Conservation (phyloP, 1,140 invertebrate species). For the Sinonovacula constricta region DNA sequence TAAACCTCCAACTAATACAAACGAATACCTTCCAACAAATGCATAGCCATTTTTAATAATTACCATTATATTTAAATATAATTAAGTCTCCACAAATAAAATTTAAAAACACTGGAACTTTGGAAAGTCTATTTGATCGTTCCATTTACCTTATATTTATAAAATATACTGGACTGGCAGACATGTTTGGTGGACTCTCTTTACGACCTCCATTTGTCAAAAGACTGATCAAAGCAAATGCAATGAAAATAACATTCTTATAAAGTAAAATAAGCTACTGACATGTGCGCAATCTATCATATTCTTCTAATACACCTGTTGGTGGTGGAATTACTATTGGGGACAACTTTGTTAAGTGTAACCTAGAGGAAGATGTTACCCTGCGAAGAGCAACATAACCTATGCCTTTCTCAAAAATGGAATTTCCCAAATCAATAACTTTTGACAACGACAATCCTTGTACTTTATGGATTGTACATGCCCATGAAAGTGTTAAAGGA, state of each 20-base stretch:
- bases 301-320: conserved; percentile 3
- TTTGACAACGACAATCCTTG: conserved; percentile 26
- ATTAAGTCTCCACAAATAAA: no score
- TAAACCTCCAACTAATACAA: not conserved
- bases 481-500: conserved; percentile 30
- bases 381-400: conserved; percentile 27
- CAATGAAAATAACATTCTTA: not conserved
- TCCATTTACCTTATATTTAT: not conserved
- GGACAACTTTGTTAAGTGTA: not conserved
- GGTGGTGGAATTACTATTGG: not conserved
- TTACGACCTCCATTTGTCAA: not conserved
- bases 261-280: not conserved
- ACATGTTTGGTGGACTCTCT: not conserved
- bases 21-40: no score
- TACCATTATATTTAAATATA: no score
- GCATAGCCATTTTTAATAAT: no score
- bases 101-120: no score
- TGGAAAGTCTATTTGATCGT: not conserved
- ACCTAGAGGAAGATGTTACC: conserved; percentile 2
- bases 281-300: not conserved
- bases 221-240: not conserved
- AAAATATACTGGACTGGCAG: not conserved
- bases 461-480: conserved; percentile 49
- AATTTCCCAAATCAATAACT: conserved; percentile 13
- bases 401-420: conserved; percentile 27